Evolutionary conservation across 1,140 invertebrate genomes (phyloP).

Genomic region (Sinonovacula constricta): DNA sequence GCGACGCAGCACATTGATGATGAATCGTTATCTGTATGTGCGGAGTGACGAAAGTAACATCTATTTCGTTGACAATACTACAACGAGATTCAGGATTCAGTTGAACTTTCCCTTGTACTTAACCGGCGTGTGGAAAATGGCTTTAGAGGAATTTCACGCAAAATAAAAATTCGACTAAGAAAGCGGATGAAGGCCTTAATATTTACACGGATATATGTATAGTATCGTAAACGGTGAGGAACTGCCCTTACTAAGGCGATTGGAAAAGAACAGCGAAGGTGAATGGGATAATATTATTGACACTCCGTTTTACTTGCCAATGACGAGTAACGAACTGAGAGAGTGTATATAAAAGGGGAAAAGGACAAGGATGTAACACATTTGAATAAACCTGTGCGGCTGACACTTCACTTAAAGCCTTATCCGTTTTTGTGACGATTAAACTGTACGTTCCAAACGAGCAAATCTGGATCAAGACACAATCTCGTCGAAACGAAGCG

Average conservation of each 20-base stretch:
- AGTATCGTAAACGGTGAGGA: slow-evolving; percentile 12
- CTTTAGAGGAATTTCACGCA: background rate
- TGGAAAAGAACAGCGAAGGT: background rate
- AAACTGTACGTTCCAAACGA: background rate
- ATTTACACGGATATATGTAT: slow-evolving; percentile 7
- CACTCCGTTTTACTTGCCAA: background rate
- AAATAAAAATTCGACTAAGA: too few species aligned
- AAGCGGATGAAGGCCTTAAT: background rate
- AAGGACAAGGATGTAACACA: background rate
- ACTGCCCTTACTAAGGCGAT: too few species aligned
- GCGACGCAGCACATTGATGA: background rate
- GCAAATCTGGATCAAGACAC: slow-evolving; percentile 6
- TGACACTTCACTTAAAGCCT: slow-evolving; percentile 34
- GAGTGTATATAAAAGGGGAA: slow-evolving; percentile 23
- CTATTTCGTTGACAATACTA: background rate
- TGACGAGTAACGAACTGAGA: background rate
- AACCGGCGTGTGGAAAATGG: background rate
- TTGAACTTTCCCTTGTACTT: background rate
- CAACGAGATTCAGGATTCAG: slow-evolving; percentile 9
- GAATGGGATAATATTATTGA: background rate
- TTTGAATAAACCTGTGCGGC: background rate
- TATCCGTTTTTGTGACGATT: background rate
- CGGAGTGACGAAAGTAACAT: slow-evolving; percentile 9
- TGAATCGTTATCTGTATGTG: slow-evolving; percentile 16
- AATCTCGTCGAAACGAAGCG: too few species aligned